A percentile compares a stretch with the other conserved stretches of the same genome.
Evolutionary conservation across 1,140 invertebrate species (phyloP).

Genomic region (Manduca sexta): DNA sequence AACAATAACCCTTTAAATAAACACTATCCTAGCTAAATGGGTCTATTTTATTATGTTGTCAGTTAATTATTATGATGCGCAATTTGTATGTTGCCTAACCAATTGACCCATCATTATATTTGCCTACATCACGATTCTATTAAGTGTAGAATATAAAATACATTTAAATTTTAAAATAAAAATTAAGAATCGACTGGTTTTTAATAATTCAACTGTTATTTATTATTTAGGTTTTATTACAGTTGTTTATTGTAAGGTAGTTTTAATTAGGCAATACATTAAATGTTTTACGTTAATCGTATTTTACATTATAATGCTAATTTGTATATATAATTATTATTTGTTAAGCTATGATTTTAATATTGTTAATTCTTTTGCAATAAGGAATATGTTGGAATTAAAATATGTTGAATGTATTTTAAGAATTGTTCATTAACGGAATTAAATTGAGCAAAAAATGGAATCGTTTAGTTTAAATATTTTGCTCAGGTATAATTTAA

Average conservation of each 20-base stretch:
- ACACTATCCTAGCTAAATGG: no score
- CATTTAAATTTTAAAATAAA: constrained; percentile 16
- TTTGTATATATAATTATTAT: constrained; percentile 18
- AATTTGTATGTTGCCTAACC: no score
- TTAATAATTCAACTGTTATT: constrained; percentile 52
- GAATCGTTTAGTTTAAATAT: background rate
- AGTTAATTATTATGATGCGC: no score
- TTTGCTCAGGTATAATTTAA: constrained; percentile 24
- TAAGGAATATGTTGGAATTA: no score
- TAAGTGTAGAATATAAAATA: no score
- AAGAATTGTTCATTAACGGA: background rate
- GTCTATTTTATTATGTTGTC: no score
- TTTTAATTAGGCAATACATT: constrained; percentile 22
- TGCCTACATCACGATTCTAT: no score
- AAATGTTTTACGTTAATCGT: constrained; percentile 12
- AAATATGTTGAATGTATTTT: no score
- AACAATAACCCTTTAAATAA: no score
- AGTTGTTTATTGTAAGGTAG: constrained; percentile 30
- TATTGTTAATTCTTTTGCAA: background rate
- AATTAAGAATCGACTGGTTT: constrained; percentile 39
- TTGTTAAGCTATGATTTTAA: constrained; percentile 13
- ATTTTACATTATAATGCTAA: constrained; percentile 5
- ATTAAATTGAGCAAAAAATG: no score
- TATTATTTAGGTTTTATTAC: constrained; percentile 56
- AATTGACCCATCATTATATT: no score